Percentiles rank a stretch among this genome's conserved stretches.
phyloP scores from a whole-genome alignment of 2,797 vertebrate species.

The Taenioides sp. region DNA sequence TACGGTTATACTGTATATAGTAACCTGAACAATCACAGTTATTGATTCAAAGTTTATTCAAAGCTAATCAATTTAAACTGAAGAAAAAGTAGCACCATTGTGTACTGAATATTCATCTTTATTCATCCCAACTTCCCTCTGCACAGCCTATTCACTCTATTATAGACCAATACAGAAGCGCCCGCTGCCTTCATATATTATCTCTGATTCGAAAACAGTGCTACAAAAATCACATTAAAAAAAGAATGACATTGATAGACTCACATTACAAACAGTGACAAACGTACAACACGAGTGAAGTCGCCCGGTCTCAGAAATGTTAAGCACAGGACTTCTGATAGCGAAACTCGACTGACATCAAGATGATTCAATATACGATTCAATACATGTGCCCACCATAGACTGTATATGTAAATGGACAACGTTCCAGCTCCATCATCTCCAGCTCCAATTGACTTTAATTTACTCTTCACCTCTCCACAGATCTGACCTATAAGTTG shows the following conservation, averaged over 20 bases:
- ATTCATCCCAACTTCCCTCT: slow-evolving; percentile 55
- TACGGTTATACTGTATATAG: not conserved
- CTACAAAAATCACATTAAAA: slow-evolving; percentile 45
- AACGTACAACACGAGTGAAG: slow-evolving; percentile 37
- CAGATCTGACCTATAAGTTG: too few species aligned
- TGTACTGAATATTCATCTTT: slow-evolving; percentile 55
- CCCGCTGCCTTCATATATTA: slow-evolving; percentile 51
- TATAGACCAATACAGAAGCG: slow-evolving; percentile 41
- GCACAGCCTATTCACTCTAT: slow-evolving; percentile 49
- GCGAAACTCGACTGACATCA: slow-evolving; percentile 6
- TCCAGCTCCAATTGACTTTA: too few species aligned
- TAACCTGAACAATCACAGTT: not conserved
- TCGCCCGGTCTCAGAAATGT: slow-evolving; percentile 28
- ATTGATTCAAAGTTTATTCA: not conserved
- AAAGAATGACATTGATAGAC: slow-evolving; percentile 37
- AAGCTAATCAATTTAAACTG: not conserved
- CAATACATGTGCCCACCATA: not conserved
- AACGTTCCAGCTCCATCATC: too few species aligned
- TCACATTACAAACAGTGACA: slow-evolving; percentile 20
- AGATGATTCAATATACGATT: slow-evolving; percentile 21
- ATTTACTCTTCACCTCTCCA: too few species aligned
- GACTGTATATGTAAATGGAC: too few species aligned
- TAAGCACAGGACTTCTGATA: slow-evolving; percentile 14
- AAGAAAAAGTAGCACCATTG: slow-evolving; percentile 12
- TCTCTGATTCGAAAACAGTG: slow-evolving; percentile 48